phyloP scores from a whole-genome alignment of 1,140 invertebrate genomes.

The Cydia strobilella region DNA sequence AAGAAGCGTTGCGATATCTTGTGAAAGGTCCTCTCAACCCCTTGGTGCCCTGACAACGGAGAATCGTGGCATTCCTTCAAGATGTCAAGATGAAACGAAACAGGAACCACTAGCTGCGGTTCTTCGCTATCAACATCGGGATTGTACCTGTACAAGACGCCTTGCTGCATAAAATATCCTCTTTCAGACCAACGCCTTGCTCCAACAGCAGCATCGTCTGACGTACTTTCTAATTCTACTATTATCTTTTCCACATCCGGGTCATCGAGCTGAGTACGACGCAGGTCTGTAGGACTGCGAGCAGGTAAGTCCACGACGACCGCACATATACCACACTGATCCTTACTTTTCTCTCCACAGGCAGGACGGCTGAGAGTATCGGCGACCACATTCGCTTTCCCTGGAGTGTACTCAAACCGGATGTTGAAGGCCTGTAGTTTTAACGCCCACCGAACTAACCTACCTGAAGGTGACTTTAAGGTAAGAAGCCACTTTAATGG shows the following conservation, averaged over 20 bases:
- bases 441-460: slow-evolving; percentile 71
- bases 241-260: background rate
- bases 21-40: background rate
- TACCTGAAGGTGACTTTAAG: slow-evolving; percentile 62
- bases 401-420: slow-evolving; percentile 47
- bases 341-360: background rate
- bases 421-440: slow-evolving; percentile 65
- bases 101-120: background rate
- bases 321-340: slow-evolving; percentile 29
- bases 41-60: background rate
- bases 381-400: slow-evolving; percentile 44
- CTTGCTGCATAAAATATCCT: background rate
- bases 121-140: background rate
- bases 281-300: background rate
- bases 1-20: background rate
- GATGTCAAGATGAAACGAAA: background rate
- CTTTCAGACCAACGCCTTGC: background rate
- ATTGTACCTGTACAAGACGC: background rate
- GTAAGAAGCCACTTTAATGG: slow-evolving; percentile 71
- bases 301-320: background rate
- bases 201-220: background rate
- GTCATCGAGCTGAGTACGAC: background rate
- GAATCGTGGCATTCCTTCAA: background rate
- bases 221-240: background rate
- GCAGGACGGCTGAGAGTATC: slow-evolving; percentile 44